These are phyloP conservation scores for Capra hircus DNA, from an alignment of 2,113 vertebrate species.

Conservation along the genomic window DNA sequence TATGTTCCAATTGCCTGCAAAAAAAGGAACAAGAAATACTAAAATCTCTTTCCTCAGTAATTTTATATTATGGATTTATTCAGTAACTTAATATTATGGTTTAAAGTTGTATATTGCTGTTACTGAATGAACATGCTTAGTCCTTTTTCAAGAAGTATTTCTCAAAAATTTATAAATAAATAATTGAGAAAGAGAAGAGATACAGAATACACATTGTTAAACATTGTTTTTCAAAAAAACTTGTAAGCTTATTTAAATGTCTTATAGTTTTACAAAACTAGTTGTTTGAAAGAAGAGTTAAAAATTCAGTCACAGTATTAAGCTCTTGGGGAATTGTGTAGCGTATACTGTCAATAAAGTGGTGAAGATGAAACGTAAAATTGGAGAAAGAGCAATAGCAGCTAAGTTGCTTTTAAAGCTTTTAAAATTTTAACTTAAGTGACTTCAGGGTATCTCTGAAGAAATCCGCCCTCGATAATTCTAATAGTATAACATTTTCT, in stretches of 20 bases:
- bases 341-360: background rate
- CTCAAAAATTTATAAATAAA: background rate
- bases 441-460: background rate
- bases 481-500: background rate
- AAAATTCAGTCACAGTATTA: background rate
- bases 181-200: background rate
- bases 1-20: background rate
- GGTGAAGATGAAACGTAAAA: background rate
- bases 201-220: background rate
- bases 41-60: background rate
- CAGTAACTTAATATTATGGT: background rate
- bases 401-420: background rate
- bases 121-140: background rate
- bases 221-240: background rate
- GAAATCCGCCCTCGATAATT: background rate
- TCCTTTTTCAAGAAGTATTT: background rate
- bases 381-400: background rate
- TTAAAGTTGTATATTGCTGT: background rate
- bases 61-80: background rate
- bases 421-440: background rate
- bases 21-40: background rate
- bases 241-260: background rate
- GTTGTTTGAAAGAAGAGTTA: background rate
- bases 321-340: background rate
- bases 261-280: background rate